Percentiles rank a stretch among this genome's conserved stretches.
Evolutionary conservation across 2,888 invertebrate genomes (phyloP).

Genomic region (Chloroclysta siterata): DNA sequence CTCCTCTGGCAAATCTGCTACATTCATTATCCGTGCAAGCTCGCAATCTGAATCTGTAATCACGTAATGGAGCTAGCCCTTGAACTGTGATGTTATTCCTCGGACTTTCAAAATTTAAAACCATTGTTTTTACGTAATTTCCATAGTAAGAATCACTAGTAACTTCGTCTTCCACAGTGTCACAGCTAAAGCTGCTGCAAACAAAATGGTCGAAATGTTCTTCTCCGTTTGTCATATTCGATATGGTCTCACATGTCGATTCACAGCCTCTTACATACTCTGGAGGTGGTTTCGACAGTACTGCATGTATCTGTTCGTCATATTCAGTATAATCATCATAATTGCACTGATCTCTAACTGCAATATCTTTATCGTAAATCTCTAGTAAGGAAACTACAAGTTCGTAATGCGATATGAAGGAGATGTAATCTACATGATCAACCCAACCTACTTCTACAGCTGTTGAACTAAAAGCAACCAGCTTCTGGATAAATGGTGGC

Average conservation of each 20-base stretch:
- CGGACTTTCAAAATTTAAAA: constrained; percentile 56
- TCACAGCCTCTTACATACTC: constrained; percentile 69
- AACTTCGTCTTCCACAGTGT: constrained; percentile 51
- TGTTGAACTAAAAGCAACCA: constrained; percentile 62
- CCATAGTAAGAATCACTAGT: constrained; percentile 56
- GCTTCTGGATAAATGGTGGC: constrained; percentile 71
- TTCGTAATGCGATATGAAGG: constrained; percentile 65
- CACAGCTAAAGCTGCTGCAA: constrained; percentile 59
- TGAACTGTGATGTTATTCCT: constrained; percentile 59
- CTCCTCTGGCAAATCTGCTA: constrained; percentile 64
- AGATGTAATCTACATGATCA: constrained; percentile 66
- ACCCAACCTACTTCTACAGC: constrained; percentile 68
- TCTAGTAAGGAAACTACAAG: constrained; percentile 68
- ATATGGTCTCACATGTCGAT: constrained; percentile 68
- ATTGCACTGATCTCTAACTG: constrained; percentile 61
- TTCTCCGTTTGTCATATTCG: constrained; percentile 56
- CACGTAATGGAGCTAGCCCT: constrained; percentile 69
- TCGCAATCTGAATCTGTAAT: constrained; percentile 70
- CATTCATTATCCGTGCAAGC: constrained; percentile 63
- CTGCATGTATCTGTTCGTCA: constrained; percentile 64
- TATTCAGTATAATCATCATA: constrained; percentile 49
- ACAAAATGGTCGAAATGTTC: constrained; percentile 64
- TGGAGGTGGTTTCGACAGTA: constrained; percentile 67
- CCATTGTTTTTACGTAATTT: constrained; percentile 57
- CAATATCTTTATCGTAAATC: constrained; percentile 52